Evolutionary conservation across 2,888 invertebrate species (phyloP).

Genomic region (Piscicola geometra): DNA sequence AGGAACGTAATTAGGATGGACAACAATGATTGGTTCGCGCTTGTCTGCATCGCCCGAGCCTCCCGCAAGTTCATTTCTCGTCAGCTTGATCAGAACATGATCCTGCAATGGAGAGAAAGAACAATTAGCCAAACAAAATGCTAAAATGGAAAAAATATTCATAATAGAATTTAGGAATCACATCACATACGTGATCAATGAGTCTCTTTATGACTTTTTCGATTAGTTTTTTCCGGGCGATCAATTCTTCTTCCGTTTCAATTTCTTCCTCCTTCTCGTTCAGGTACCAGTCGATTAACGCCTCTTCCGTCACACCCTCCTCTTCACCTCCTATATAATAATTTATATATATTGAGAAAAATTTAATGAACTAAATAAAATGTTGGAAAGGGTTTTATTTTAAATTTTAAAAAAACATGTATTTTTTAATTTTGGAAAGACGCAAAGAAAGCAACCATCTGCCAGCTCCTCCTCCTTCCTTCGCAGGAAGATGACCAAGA

Average conservation of each 20-base stretch:
- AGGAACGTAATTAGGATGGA: slow-evolving; percentile 90
- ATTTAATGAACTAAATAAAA: no score
- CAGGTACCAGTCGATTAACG: slow-evolving; percentile 88
- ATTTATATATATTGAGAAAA: slow-evolving; percentile 8
- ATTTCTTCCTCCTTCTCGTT: slow-evolving; percentile 75
- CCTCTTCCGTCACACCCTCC: slow-evolving; percentile 64
- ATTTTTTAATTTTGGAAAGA: not conserved
- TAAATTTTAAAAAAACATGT: not conserved
- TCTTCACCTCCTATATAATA: slow-evolving; percentile 31
- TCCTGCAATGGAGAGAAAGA: slow-evolving; percentile 61
- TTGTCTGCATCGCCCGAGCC: slow-evolving; percentile 59
- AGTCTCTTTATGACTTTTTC: slow-evolving; percentile 87
- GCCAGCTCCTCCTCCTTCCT: slow-evolving; percentile 66
- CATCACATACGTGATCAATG: slow-evolving; percentile 52
- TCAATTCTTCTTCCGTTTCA: slow-evolving; percentile 81
- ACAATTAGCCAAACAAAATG: not conserved
- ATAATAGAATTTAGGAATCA: not conserved
- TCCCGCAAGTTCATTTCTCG: slow-evolving; percentile 61
- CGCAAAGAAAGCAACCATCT: no score
- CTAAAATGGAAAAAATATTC: not conserved
- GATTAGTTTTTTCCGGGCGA: slow-evolving; percentile 79
- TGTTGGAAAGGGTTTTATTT: no score
- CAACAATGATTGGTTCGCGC: slow-evolving; percentile 79
- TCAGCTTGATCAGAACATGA: slow-evolving; percentile 74
- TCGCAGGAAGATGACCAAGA: slow-evolving; percentile 83